Base-by-base conservation (phyloP, 2,797 vertebrate genomes). In the Enoplosus armatus region DNA sequence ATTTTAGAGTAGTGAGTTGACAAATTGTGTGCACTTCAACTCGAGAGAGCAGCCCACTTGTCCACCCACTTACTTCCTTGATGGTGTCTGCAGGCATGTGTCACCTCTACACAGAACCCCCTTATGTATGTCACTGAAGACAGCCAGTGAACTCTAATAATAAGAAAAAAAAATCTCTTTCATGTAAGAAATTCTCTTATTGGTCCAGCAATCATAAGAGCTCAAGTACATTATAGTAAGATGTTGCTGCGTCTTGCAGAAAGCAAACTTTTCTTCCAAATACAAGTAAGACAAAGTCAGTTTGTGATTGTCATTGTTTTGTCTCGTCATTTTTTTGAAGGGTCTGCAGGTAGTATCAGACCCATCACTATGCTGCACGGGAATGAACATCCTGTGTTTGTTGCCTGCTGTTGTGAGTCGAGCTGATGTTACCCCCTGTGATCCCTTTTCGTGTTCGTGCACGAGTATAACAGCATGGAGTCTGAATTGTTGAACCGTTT, bases 381-480 rank as follows among this genome's bases (percentile, higher is more conserved):
- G 70, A 88, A 88, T 79, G 85, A 85, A 55, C 79, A 62, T 83
- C 70, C 73, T 87, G 64, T 82, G 62, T 80, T 68, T 88, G 75
- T 70, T 80, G 80, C 78, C 58, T 83, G 76, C 71, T 81, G 53
- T 55, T 72, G 39, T 63, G 54, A 79, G 69, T 31, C 2, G 2
- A 77, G 37, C 76, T 83, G 55, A 61, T 69, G 73, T 77, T 69
- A 70, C 80, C 74, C 67, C 33, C 59, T 45, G 26, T 82, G 62
- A 77, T 79, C 58, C 39, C 58, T 33, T 61, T 67, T 64, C 31
- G 10, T 92, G 67, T 89, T 67, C 87, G 58, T 80, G 69, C 47
- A 85, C 69, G 51, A 89, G 18, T 35, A 15, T 79, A 71, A 82
- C 74, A 72, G 68, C 83, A 92, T 90, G 84, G 20, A 64, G 67